Percentiles rank a stretch among this genome's conserved stretches.
These are phyloP conservation scores for Gila robusta DNA, from an alignment of 2,797 vertebrate species.

Conservation along the genomic window DNA sequence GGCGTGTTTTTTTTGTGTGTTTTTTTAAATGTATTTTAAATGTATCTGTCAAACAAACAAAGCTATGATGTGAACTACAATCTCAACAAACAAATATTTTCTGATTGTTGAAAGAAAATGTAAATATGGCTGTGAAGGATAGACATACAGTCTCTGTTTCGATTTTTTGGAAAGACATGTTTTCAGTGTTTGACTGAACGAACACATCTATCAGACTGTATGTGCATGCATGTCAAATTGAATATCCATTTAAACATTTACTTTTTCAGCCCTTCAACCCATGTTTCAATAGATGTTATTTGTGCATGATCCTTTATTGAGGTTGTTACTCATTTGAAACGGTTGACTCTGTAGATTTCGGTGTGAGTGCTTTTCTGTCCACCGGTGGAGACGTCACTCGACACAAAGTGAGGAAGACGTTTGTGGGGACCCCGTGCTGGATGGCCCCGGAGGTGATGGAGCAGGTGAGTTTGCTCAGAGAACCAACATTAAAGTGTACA, in stretches of 20 bases:
- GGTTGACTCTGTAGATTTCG: constrained; percentile 85
- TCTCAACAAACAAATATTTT: neutral
- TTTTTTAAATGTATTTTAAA: neutral
- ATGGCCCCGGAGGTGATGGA: constrained; percentile 99
- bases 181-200: neutral
- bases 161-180: neutral
- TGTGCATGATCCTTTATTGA: neutral
- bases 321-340: neutral
- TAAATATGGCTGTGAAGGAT: neutral
- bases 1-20: too few species aligned
- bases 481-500: neutral
- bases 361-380: constrained; percentile 95
- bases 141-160: neutral
- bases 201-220: neutral
- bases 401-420: constrained; percentile 98
- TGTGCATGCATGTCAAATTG: neutral
- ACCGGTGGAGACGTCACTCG: constrained; percentile 96
- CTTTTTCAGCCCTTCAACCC: neutral
- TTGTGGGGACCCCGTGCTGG: constrained; percentile 99
- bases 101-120: neutral
- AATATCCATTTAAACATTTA: neutral
- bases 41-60: neutral
- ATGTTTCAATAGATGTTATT: neutral
- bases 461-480: constrained; percentile 82
- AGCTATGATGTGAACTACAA: constrained; percentile 10